Evolutionary conservation across 2,888 invertebrate species (phyloP), one percentile per base, ranked within the genome.

Genomic region (Drosophila gaucha): DNA sequence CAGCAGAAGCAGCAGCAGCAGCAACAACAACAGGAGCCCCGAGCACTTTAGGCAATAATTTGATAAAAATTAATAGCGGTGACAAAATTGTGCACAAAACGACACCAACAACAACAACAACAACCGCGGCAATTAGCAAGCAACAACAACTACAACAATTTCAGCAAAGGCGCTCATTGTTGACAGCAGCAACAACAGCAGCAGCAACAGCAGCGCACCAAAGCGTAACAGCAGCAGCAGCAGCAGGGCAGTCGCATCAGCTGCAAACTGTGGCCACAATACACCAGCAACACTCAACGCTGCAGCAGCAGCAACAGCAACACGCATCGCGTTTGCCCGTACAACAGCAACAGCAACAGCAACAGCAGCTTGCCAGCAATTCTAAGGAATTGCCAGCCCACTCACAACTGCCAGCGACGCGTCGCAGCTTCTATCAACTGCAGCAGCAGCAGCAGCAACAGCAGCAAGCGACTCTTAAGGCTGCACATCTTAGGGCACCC

Each of bases 201-300:
- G 35, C 36, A 74, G 47, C 41, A 41, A 41, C n/a, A n/a, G 57
- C 71, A 59, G 36, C 65, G 39, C 76, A 65, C n/a, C 76, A 67
- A 68, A 79, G 78, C 84, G 78, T 72, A 73, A 78, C 84, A 62
- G 41, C 74, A 67, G 51, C 76, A 54, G 41, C 74, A 67, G 66
- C 75, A 74, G 44, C 88, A 50, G 55, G 71, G 33, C 86, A 84
- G 60, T 71, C 89, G 59, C 86, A 90, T 74, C 91, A 91, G 79
- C 80, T 90, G 51, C 91, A 91, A 78, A 90, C 90, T 36, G 86
- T 91, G 67, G 90, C 90, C 67, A 90, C 91, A 70, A 88, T 90
- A 72, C 91, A 91, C 67, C 90, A 90, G 69, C 87, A 80, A 60
- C 90, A 85, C 74, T 80, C 80, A 47, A 78, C 78, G 28, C 38